Evolutionary conservation across 2,888 invertebrate genomes (phyloP).

Genomic region (Pyralis farinalis): DNA sequence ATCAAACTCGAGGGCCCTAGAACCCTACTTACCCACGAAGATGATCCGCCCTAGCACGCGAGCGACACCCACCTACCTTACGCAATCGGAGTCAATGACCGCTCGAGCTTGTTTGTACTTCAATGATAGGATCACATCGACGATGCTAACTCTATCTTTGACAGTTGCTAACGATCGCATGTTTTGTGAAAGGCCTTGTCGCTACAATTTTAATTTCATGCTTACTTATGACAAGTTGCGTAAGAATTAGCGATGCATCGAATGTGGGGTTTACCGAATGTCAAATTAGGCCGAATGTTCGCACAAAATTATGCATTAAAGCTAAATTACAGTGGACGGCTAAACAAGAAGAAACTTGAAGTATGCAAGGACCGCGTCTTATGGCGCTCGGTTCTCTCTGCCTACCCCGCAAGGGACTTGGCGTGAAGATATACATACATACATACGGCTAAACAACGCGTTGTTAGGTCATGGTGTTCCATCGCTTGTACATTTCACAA

Average conservation of each 20-base stretch:
- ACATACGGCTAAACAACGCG: too few relatives aligned
- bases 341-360: too few relatives aligned
- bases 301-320: too few relatives aligned
- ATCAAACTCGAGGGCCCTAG: slow-evolving; percentile 75
- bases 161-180: slow-evolving; percentile 38
- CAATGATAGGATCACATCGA: slow-evolving; percentile 46
- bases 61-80: slow-evolving; percentile 49
- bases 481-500: too few relatives aligned
- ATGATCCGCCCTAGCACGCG: slow-evolving; percentile 57
- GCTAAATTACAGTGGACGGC: too few relatives aligned
- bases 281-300: too few relatives aligned
- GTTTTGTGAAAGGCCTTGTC: slow-evolving; percentile 42
- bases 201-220: slow-evolving; percentile 25
- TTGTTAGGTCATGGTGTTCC: too few relatives aligned
- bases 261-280: too few relatives aligned
- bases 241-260: slow-evolving; percentile 3
- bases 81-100: slow-evolving; percentile 66
- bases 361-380: too few relatives aligned
- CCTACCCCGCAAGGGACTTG: too few relatives aligned
- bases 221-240: slow-evolving; percentile 22
- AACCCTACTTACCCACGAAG: slow-evolving; percentile 63
- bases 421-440: too few relatives aligned
- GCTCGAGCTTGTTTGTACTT: slow-evolving; percentile 47
- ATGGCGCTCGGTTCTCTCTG: too few relatives aligned
- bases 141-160: slow-evolving; percentile 38